Evolutionary conservation across 2,113 vertebrate species (phyloP), one percentile per base, ranked within the genome.

Genomic region (Hippocampus guttulatus): DNA sequence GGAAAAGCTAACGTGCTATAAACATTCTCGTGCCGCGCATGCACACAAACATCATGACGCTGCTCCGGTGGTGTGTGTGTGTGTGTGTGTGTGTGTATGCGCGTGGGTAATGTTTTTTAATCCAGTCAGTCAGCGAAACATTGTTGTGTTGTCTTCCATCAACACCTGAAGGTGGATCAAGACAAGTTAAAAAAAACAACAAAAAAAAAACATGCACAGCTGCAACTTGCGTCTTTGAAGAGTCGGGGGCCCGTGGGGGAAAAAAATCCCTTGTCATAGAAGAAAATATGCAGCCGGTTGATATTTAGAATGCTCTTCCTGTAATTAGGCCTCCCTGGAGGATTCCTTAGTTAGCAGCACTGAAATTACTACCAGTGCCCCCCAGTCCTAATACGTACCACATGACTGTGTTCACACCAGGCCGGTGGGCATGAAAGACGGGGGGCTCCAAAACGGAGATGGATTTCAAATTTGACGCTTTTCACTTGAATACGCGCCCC

Each of bases 271-370:
- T 93, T 95, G 94, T 95, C 94, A 93, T 87, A 93, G 94, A 96
- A 90, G 94, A 96, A 90, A 97, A 94, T 96, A 95, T 95, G 95
- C 92, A 87, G 94, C 92, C 91, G 88, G 85, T 91, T 95, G 96
- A 98, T 98, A 96, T 95, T 98, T 96, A 94, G 95, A 96, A 95
- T 93, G 95, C 93, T 94, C 94, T 98, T 98, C 96, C 96, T 98
- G 97, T 96, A 98, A 99, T 99, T 99, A 99, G 95, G 93, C 95
- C 94, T 94, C 96, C 94, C 96, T 89, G 87, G 97, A 96, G 97
- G 93, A 95, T 96, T 96, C 90, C 95, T 94, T 94, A 96, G 95
- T 97, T 97, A 95, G 95, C 95, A 94, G 95, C 94, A 93, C 89
- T 93, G 94, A 98, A 98, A 98, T 98, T 95, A 96, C 95, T 96